Evolutionary conservation across 2,888 invertebrate species (phyloP).

Genomic region (Melanchra persicariae): DNA sequence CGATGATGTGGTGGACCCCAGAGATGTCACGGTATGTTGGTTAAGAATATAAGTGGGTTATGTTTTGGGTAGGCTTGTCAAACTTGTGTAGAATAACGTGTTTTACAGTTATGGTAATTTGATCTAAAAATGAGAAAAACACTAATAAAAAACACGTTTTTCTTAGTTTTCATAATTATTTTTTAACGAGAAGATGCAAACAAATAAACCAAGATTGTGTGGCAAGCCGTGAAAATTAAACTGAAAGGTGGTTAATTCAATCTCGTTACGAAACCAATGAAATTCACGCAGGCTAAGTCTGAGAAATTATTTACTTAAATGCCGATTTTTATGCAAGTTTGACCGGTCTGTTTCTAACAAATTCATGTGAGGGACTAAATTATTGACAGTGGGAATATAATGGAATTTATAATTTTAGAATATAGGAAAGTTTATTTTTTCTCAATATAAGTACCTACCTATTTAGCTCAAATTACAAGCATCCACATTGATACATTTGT

Average conservation of each 20-base stretch:
- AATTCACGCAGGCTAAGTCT: too few species aligned
- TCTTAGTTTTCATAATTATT: too few species aligned
- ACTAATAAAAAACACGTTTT: too few species aligned
- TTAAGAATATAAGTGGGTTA: neutral
- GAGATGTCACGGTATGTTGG: slow-evolving; percentile 84
- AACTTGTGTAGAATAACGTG: neutral
- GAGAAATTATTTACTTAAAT: too few species aligned
- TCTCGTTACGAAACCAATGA: too few species aligned
- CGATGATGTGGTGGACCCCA: slow-evolving; percentile 83
- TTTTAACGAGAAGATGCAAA: too few species aligned
- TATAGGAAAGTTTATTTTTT: too few species aligned
- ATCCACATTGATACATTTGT: neutral
- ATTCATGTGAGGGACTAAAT: slow-evolving; percentile 20
- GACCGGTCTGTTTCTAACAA: slow-evolving; percentile 1
- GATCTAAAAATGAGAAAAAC: too few species aligned
- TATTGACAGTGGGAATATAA: neutral
- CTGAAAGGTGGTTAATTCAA: too few species aligned
- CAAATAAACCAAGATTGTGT: too few species aligned
- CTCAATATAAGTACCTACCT: too few species aligned
- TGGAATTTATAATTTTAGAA: neutral
- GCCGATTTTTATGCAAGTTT: slow-evolving; percentile 25
- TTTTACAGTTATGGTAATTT: neutral
- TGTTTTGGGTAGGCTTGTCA: neutral
- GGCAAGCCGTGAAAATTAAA: too few species aligned
- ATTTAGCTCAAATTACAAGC: neutral